phyloP scores from a whole-genome alignment of 2,888 invertebrate genomes.

The Seladonia tumulorum region DNA sequence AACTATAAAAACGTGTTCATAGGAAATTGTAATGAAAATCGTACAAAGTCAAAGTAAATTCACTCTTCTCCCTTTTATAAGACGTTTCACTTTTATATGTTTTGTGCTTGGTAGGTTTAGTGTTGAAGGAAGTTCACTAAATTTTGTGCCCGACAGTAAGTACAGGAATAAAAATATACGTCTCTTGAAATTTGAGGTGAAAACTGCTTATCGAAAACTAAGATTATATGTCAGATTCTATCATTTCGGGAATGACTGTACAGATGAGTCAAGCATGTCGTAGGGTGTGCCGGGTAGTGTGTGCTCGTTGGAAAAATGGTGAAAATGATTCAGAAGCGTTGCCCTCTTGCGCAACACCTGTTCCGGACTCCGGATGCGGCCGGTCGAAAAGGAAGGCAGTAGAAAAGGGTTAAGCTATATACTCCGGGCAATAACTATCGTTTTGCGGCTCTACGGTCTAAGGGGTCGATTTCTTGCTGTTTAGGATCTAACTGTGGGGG shows the following conservation, averaged over 20 bases:
- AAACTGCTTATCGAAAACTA: too few relatives aligned
- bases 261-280: too few relatives aligned
- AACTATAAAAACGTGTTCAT: too few relatives aligned
- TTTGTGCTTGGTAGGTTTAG: too few relatives aligned
- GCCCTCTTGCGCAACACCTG: background rate
- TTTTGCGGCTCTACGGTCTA: slow-evolving; percentile 39
- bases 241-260: too few relatives aligned
- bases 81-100: too few relatives aligned
- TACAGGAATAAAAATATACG: too few relatives aligned
- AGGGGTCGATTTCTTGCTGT: slow-evolving; percentile 49
- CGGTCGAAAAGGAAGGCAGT: slow-evolving; percentile 20
- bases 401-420: slow-evolving; percentile 48
- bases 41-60: too few relatives aligned
- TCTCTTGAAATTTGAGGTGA: too few relatives aligned
- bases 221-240: too few relatives aligned
- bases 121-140: background rate
- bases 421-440: slow-evolving; percentile 33
- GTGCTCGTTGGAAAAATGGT: background rate
- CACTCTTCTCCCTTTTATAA: too few relatives aligned
- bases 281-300: background rate
- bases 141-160: background rate
- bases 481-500: slow-evolving; percentile 56
- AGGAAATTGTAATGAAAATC: too few relatives aligned
- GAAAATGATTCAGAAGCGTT: slow-evolving; percentile 8
- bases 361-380: background rate